These are phyloP conservation scores for Hemicrepidius hirtus DNA, from an alignment of 2,888 invertebrate genomes.

Conservation along the genomic window DNA sequence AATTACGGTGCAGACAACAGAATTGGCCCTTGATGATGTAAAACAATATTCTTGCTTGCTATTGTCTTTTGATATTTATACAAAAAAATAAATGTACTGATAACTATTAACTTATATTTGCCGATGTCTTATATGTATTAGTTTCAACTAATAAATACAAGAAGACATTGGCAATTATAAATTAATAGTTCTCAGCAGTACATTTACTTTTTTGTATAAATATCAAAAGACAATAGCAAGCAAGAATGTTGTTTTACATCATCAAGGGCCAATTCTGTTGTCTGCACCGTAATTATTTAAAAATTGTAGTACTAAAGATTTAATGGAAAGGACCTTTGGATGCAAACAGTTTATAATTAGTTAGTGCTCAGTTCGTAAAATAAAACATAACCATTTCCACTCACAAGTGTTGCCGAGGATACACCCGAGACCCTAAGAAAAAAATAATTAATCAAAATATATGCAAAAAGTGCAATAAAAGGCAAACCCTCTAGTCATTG, in stretches of 20 bases:
- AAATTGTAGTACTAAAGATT: slow-evolving; percentile 41
- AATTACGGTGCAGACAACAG: neutral
- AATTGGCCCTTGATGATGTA: too few species aligned
- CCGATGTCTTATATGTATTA: slow-evolving; percentile 8
- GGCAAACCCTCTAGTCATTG: too few species aligned
- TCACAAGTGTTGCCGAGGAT: too few species aligned
- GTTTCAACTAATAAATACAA: neutral
- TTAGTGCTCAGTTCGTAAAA: too few species aligned
- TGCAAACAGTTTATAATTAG: too few species aligned
- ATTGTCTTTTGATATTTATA: slow-evolving; percentile 14
- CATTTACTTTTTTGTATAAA: slow-evolving; percentile 3
- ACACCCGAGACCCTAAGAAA: too few species aligned
- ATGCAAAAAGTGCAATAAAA: too few species aligned
- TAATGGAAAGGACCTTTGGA: slow-evolving; percentile 35
- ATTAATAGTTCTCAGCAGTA: neutral
- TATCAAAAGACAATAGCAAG: slow-evolving; percentile 20
- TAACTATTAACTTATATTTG: slow-evolving; percentile 3
- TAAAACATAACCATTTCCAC: too few species aligned
- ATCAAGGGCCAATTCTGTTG: neutral
- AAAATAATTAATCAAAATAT: too few species aligned
- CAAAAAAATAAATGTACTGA: neutral
- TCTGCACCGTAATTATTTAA: neutral
- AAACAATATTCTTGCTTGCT: slow-evolving; percentile 17
- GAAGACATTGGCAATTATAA: slow-evolving; percentile 10
- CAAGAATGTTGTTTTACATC: slow-evolving; percentile 8